A percentile compares a stretch with the other conserved stretches of the same genome.
phyloP scores from a whole-genome alignment of 2,888 invertebrate species.

The Tetragnatha montana region DNA sequence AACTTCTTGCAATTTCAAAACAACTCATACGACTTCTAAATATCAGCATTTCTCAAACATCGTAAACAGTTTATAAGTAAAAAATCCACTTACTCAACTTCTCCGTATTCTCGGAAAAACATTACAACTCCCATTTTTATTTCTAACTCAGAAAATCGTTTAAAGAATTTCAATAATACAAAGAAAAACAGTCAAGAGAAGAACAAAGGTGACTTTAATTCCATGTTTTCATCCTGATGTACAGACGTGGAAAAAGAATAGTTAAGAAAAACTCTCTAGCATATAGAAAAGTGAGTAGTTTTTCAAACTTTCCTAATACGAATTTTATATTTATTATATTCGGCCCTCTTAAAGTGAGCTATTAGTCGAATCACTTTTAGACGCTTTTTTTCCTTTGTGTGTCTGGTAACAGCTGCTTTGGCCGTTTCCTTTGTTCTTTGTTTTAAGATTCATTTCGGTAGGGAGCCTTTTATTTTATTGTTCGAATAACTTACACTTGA shows the following conservation, averaged over 20 bases:
- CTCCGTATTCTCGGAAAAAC: too few species aligned
- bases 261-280: background rate
- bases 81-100: too few species aligned
- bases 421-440: constrained; percentile 34
- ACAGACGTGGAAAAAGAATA: background rate
- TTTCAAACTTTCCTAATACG: constrained; percentile 39
- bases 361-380: constrained; percentile 8
- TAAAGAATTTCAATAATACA: too few species aligned
- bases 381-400: constrained; percentile 21
- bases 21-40: too few species aligned
- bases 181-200: background rate
- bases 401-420: constrained; percentile 21
- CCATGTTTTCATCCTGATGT: background rate
- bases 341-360: background rate
- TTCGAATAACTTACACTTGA: background rate
- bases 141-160: too few species aligned
- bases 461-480: constrained; percentile 7
- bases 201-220: background rate
- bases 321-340: constrained; percentile 19
- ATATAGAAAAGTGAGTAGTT: constrained; percentile 16
- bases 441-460: constrained; percentile 17
- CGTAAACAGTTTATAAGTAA: too few species aligned
- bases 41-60: too few species aligned
- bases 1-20: too few species aligned
- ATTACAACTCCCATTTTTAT: too few species aligned